These are phyloP conservation scores for Agapornis roseicollis DNA, from an alignment of 2,113 vertebrate genomes.

Conservation along the genomic window DNA sequence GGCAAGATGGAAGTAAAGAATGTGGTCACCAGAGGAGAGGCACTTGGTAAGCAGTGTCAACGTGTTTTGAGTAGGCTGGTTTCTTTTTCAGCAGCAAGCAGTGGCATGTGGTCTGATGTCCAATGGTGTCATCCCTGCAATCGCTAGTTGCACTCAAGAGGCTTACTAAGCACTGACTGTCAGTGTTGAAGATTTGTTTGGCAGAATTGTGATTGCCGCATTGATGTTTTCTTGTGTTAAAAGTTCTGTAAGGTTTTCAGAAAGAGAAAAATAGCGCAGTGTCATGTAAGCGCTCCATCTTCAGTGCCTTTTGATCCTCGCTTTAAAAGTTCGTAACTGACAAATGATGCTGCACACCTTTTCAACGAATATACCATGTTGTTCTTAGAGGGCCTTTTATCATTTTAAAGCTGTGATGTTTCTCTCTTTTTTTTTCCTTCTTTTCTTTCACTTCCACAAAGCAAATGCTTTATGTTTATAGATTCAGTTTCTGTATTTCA, in stretches of 20 bases:
- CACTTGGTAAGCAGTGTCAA: not conserved
- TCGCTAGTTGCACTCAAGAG: not conserved
- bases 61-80: not conserved
- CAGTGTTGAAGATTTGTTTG: not conserved
- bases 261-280: not conserved
- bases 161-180: not conserved
- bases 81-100: not conserved
- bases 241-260: not conserved
- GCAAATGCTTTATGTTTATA: constrained; percentile 29
- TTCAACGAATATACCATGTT: not conserved
- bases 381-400: constrained; percentile 13
- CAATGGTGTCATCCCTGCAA: not conserved
- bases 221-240: not conserved
- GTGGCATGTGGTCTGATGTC: not conserved
- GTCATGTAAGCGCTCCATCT: not conserved
- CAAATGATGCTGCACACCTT: not conserved
- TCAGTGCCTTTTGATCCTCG: not conserved
- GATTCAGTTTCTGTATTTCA: not conserved
- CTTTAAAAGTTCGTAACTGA: not conserved
- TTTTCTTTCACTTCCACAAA: not conserved
- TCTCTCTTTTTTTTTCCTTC: not conserved
- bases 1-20: not conserved
- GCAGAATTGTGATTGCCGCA: not conserved
- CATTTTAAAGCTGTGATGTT: not conserved
- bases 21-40: not conserved